A percentile compares a stretch with the other conserved stretches of the same genome.
Conservation (phyloP, 2,888 invertebrate species). For the Ryuthela nishihirai region DNA sequence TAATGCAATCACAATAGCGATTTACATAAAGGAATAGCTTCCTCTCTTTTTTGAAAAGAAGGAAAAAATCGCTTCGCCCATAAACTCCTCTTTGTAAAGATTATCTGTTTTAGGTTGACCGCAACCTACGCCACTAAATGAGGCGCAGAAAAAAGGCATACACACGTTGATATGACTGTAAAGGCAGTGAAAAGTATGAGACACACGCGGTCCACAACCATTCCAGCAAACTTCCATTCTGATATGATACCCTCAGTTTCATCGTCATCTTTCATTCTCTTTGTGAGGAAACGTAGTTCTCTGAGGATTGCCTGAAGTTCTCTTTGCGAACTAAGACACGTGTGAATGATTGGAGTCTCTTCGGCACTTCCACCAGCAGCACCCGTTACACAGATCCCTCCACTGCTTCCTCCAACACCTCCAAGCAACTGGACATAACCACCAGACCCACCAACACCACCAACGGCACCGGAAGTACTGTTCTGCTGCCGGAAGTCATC, state of each 20-base stretch:
- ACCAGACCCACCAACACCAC: slow-evolving; percentile 47
- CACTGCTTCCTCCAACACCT: slow-evolving; percentile 49
- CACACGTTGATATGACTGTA: slow-evolving; percentile 87
- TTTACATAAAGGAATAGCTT: no score
- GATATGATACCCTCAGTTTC: slow-evolving; percentile 86
- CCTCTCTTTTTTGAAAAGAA: no score
- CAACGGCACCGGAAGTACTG: slow-evolving; percentile 3
- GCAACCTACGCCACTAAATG: slow-evolving; percentile 95
- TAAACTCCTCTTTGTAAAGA: no score
- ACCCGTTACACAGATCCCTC: slow-evolving; percentile 46
- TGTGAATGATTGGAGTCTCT: slow-evolving; percentile 7
- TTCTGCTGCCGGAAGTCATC: slow-evolving; percentile 68
- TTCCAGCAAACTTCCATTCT: slow-evolving; percentile 97
- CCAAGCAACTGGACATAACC: slow-evolving; percentile 56
- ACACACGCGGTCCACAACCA: slow-evolving; percentile 97
- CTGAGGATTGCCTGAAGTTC: slow-evolving; percentile 92
- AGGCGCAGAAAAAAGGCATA: slow-evolving; percentile 85
- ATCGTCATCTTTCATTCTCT: slow-evolving; percentile 91
- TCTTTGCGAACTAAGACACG: slow-evolving; percentile 49
- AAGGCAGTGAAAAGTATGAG: slow-evolving; percentile 90
- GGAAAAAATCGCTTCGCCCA: no score
- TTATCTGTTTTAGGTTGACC: no score
- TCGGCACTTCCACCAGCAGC: slow-evolving; percentile 50
- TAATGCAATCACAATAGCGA: no score
- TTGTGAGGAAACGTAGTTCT: slow-evolving; percentile 89